Evolutionary conservation across 2,113 vertebrate genomes (phyloP).

Genomic region (Brachyistius frenatus): DNA sequence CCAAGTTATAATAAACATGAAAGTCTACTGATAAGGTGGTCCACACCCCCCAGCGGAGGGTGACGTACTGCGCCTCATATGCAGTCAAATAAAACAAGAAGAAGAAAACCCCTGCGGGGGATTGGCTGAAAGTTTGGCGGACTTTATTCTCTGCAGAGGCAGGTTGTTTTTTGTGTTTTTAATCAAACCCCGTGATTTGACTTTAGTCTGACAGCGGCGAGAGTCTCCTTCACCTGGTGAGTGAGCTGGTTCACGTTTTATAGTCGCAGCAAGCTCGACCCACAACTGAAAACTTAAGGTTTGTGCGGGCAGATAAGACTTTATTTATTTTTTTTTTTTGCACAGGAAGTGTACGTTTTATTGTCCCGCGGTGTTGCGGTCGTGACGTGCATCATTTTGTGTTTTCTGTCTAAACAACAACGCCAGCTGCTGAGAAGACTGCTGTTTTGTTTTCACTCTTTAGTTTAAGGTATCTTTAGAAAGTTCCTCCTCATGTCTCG

Average conservation of each 20-base stretch:
- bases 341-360: too few species aligned
- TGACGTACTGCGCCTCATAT: neutral
- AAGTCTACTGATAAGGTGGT: too few species aligned
- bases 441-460: too few species aligned
- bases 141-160: conserved; percentile 49
- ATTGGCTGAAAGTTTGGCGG: conserved; percentile 78
- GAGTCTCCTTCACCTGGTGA: neutral
- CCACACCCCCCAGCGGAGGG: neutral
- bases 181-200: too few species aligned
- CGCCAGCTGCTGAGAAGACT: too few species aligned
- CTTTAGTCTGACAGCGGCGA: neutral
- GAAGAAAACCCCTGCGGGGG: neutral
- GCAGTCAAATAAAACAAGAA: neutral
- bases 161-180: too few species aligned
- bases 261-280: accelerated
- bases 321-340: neutral
- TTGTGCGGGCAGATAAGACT: neutral
- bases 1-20: too few species aligned
- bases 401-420: too few species aligned
- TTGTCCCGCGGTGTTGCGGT: too few species aligned
- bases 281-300: neutral
- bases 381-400: too few species aligned
- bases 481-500: too few species aligned
- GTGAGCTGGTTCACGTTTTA: neutral
- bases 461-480: too few species aligned